Evolutionary conservation across 1,140 invertebrate species (phyloP).

Genomic region (Batillaria attramentaria): DNA sequence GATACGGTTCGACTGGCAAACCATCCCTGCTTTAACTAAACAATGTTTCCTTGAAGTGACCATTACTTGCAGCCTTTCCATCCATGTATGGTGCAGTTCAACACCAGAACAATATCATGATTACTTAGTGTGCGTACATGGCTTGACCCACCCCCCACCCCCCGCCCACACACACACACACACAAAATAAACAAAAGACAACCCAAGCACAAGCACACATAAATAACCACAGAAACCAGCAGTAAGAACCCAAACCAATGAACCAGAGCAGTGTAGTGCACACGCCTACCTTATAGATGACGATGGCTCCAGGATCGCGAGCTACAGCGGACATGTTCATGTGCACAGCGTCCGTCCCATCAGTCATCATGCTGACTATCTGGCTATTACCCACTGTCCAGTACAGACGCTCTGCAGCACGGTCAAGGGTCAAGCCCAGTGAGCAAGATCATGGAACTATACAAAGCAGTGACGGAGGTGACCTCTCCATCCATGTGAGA

Average conservation of each 20-base stretch:
- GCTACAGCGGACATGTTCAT: slow-evolving; percentile 21
- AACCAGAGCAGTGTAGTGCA: too few relatives aligned
- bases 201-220: too few relatives aligned
- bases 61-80: too few relatives aligned
- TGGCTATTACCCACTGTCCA: slow-evolving; percentile 40
- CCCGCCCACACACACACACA: neutral
- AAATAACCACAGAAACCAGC: too few relatives aligned
- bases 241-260: too few relatives aligned
- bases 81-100: too few relatives aligned
- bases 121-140: too few relatives aligned
- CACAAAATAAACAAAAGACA: too few relatives aligned
- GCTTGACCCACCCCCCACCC: neutral
- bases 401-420: slow-evolving; percentile 49
- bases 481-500: slow-evolving; percentile 88
- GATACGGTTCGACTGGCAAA: too few relatives aligned
- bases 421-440: slow-evolving; percentile 56
- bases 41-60: too few relatives aligned
- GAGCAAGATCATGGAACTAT: neutral
- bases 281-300: slow-evolving; percentile 42
- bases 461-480: slow-evolving; percentile 12
- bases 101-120: too few relatives aligned
- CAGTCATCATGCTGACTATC: neutral
- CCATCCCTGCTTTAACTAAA: too few relatives aligned
- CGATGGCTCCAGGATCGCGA: slow-evolving; percentile 82
- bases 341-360: neutral